These are phyloP conservation scores for Heteronetta atricapilla DNA, from an alignment of 2,113 vertebrate genomes.

Conservation along the genomic window DNA sequence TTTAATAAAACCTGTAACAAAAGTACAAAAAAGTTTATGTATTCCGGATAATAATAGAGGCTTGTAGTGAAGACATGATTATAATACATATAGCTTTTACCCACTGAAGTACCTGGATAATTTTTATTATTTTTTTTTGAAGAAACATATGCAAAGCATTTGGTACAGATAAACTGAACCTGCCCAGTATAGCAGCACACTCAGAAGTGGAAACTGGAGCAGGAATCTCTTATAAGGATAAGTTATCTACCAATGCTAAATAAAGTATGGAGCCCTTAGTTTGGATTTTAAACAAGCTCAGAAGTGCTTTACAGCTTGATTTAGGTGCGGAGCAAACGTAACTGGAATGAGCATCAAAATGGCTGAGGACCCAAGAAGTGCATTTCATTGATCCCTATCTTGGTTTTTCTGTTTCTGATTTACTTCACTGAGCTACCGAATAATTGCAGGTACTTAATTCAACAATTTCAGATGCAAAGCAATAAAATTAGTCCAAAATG, in stretches of 20 bases:
- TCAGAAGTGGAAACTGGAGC: neutral
- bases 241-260: neutral
- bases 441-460: neutral
- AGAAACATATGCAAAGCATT: neutral
- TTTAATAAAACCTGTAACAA: neutral
- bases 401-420: neutral
- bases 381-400: neutral
- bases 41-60: neutral
- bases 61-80: neutral
- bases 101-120: neutral
- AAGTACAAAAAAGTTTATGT: neutral
- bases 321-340: neutral
- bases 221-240: neutral
- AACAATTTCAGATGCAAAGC: neutral
- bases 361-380: neutral
- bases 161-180: neutral
- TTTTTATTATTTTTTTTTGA: neutral
- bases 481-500: neutral
- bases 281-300: neutral
- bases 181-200: neutral
- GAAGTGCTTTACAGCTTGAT: neutral
- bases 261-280: neutral
- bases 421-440: neutral
- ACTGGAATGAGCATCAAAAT: neutral
- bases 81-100: constrained; percentile 21